Conservation (phyloP, 2,113 vertebrate species). For the Callorhinus ursinus region DNA sequence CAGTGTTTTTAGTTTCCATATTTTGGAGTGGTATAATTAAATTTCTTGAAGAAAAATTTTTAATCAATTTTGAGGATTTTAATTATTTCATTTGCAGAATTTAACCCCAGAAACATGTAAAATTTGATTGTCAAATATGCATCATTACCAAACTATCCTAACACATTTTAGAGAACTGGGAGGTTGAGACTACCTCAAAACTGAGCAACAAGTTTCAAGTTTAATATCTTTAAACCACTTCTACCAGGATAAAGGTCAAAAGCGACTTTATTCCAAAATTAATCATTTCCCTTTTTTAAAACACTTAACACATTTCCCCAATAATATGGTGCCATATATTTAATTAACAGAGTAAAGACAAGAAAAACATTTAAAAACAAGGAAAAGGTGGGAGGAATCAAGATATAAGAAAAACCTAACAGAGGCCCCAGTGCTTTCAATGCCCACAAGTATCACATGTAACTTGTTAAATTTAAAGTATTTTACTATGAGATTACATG, state of each 20-base stretch:
- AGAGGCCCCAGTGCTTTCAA: neutral
- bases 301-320: neutral
- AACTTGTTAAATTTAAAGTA: neutral
- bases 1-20: neutral
- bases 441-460: neutral
- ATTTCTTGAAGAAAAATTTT: conserved; percentile 35
- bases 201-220: conserved; percentile 72
- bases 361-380: conserved; percentile 47
- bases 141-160: neutral
- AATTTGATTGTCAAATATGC: conserved; percentile 23
- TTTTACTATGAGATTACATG: neutral
- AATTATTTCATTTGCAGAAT: conserved; percentile 42
- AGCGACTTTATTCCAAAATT: conserved; percentile 55
- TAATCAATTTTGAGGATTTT: conserved; percentile 42
- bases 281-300: conserved; percentile 50
- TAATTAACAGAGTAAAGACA: neutral
- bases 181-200: conserved; percentile 63
- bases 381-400: neutral
- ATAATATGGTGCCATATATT: neutral
- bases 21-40: neutral
- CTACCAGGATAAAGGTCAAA: conserved; percentile 52
- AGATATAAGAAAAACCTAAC: neutral
- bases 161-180: conserved; percentile 50
- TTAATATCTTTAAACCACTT: conserved; percentile 54
- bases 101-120: conserved; percentile 31